Evolutionary conservation across 2,888 invertebrate genomes (phyloP), one percentile per base, ranked within the genome.

Genomic region (Eurytoma californica): DNA sequence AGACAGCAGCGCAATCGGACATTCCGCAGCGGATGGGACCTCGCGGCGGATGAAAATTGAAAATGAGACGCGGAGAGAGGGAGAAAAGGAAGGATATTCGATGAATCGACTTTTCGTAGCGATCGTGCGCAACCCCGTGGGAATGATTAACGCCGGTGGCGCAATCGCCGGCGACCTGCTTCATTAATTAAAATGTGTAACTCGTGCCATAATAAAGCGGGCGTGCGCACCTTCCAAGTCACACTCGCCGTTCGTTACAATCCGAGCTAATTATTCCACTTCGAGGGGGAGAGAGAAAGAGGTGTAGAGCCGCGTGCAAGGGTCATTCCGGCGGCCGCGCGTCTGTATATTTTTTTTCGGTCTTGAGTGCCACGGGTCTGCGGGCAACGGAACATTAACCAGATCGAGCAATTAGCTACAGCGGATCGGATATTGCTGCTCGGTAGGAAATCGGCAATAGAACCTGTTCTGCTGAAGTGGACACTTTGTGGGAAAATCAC

Each of bases 341-440:
- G 39, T 47, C 3, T 47, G 49, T 18, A 47, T 20, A 4, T 57
- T 13, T 57, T 70, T 60, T 58, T 70, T 13, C 24, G 12, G 16
- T 14, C 47, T 7, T 7, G 39, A 39, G 39, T 39, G 55, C 39
- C 5, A 13, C 4, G 2, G 28, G 2, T 28, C 51, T 39, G n/a
- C 1, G 30, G 39, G 63, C 63, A 20, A 39, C 63, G 30, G 57
- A 57, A 63, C 53, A 65, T 73, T 73, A 73, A 73, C 65, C 65
- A 47, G 47, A 66, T 73, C 65, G 65, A 65, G 73, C 57, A 73
- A 73, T 73, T 73, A 66, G 66, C 73, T 73, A 65, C 49, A 58
- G 65, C 57, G 57, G 66, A 66, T 66, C 66, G 57, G 57, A 66
- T 66, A 66, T 73, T 73, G 66, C 30, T 16, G 61, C 16, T 24